A percentile compares a stretch with the other conserved stretches of the same genome.
Conservation (phyloP, 2,888 invertebrate species). For the Tenthredo notha region DNA sequence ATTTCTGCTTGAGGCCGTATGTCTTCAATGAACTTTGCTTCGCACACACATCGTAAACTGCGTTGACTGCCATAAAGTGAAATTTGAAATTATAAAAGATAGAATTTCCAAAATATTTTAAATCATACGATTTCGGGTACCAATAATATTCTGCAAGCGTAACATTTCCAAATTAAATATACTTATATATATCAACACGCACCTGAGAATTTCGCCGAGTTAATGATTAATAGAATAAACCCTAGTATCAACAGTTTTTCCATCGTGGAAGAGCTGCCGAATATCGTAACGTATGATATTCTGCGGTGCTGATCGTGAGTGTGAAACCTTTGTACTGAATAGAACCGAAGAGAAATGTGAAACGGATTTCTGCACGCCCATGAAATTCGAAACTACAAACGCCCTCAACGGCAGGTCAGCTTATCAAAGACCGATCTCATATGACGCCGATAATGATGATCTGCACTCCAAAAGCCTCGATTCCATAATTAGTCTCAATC, state of each 20-base stretch:
- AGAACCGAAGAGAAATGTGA: background rate
- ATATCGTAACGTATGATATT: background rate
- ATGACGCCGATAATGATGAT: background rate
- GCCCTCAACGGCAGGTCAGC: slow-evolving; percentile 21
- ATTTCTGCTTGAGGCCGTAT: background rate
- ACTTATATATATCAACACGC: background rate
- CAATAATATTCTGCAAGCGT: background rate
- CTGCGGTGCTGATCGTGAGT: background rate
- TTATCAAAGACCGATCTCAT: slow-evolving; percentile 27
- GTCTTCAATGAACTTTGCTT: background rate
- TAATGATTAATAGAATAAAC: background rate
- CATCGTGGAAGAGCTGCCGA: background rate
- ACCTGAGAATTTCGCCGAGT: background rate
- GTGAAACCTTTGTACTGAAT: background rate
- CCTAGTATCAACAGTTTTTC: background rate
- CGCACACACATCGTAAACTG: background rate
- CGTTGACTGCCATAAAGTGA: background rate
- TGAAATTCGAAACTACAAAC: slow-evolving; percentile 31
- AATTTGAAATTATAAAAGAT: background rate
- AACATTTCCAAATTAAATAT: background rate
- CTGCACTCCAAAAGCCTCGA: background rate
- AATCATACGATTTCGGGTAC: background rate
- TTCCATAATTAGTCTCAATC: background rate
- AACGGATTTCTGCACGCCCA: background rate
- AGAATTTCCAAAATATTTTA: background rate